Evolutionary conservation across 2,113 vertebrate genomes (phyloP).

Genomic region (Sceloporus tristichus): DNA sequence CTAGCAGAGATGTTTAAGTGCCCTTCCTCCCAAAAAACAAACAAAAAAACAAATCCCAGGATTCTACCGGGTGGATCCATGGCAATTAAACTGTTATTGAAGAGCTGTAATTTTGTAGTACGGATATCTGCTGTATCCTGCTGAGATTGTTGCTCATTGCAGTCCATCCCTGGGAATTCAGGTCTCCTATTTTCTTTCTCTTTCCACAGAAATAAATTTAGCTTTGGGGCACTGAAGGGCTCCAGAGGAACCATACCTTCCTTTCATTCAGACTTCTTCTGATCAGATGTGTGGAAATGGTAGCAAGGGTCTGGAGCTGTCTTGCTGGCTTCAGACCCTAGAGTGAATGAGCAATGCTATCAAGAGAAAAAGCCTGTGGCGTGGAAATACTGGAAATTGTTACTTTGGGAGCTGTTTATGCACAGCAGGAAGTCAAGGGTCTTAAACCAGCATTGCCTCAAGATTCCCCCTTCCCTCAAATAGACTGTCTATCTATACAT

Average conservation of each 20-base stretch:
- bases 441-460: constrained; percentile 7
- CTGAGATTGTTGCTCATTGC: not conserved
- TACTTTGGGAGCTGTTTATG: constrained; percentile 30
- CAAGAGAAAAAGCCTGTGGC: not conserved
- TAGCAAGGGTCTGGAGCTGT: not conserved
- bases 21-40: too few relatives aligned
- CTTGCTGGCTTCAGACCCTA: not conserved
- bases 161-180: not conserved
- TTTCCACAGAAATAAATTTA: not conserved
- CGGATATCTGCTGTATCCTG: not conserved
- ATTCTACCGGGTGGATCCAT: too few relatives aligned
- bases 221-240: not conserved
- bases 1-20: too few relatives aligned
- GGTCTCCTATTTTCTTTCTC: not conserved
- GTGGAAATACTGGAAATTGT: not conserved
- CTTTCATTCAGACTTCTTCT: not conserved
- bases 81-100: too few relatives aligned
- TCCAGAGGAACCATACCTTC: not conserved
- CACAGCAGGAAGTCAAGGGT: constrained; percentile 5
- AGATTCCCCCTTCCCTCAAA: not conserved
- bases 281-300: not conserved
- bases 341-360: constrained; percentile 2
- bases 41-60: too few relatives aligned
- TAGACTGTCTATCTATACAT: not conserved
- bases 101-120: too few relatives aligned